Conservation (phyloP, 2,888 invertebrate genomes). For the Sminthurides aquaticus region DNA sequence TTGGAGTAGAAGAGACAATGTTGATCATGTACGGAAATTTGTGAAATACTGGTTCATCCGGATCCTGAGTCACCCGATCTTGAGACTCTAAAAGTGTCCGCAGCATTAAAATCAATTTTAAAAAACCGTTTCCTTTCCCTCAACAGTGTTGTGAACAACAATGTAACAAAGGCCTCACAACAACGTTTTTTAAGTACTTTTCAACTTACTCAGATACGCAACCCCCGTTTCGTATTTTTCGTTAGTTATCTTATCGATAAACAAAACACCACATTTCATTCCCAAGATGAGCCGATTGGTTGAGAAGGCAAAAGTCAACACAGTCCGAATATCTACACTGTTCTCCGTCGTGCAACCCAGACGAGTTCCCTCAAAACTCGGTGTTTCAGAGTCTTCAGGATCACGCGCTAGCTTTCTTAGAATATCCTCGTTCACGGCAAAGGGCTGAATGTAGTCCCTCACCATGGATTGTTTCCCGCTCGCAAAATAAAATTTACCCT, state of each 20-base stretch:
- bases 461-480: background rate
- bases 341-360: background rate
- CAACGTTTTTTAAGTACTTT: too few species aligned
- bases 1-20: constrained; percentile 9
- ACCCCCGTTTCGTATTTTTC: constrained; percentile 4
- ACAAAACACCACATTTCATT: constrained; percentile 16
- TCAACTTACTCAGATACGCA: constrained; percentile 14
- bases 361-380: background rate
- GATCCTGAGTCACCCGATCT: background rate
- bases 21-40: constrained; percentile 19
- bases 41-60: constrained; percentile 1
- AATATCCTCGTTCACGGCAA: constrained; percentile 7
- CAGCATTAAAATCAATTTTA: too few species aligned
- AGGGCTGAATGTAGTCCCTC: constrained; percentile 6
- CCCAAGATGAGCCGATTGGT: constrained; percentile 14
- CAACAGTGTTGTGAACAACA: too few species aligned
- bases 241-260: constrained; percentile 10
- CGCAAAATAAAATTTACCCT: constrained; percentile 5
- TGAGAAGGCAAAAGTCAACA: constrained; percentile 13
- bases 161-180: too few species aligned
- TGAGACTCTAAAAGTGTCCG: background rate
- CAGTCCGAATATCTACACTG: constrained; percentile 6
- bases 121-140: too few species aligned
- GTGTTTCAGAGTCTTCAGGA: background rate
- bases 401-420: background rate